A percentile compares a stretch with the other conserved stretches of the same genome.
Evolutionary conservation across 1,140 invertebrate genomes (phyloP).

Genomic region (Drosophila funebris): DNA sequence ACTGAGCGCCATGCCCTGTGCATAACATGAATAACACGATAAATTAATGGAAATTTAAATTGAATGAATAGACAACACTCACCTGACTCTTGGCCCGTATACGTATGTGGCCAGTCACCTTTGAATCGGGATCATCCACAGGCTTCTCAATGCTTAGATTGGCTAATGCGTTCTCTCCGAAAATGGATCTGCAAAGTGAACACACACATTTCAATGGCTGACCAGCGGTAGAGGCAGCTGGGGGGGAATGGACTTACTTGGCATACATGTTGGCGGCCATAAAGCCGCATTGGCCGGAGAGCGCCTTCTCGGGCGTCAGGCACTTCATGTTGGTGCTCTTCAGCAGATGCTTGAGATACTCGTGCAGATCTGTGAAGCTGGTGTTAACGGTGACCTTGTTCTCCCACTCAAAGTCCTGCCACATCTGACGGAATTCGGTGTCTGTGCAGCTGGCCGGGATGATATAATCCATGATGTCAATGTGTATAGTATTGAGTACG

Average conservation of each 20-base stretch:
- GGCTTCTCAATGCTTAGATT: slow-evolving; percentile 99
- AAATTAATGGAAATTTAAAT: neutral
- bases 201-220: neutral
- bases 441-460: slow-evolving; percentile 98
- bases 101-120: slow-evolving; percentile 97
- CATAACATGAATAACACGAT: slow-evolving; percentile 69
- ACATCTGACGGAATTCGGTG: slow-evolving; percentile 98
- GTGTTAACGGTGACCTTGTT: slow-evolving; percentile 99
- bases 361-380: slow-evolving; percentile 94
- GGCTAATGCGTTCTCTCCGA: slow-evolving; percentile 99
- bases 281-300: slow-evolving; percentile 98
- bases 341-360: slow-evolving; percentile 96
- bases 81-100: slow-evolving; percentile 99
- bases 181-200: slow-evolving; percentile 91
- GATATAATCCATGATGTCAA: slow-evolving; percentile 99
- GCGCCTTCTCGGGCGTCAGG: slow-evolving; percentile 97
- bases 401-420: slow-evolving; percentile 99
- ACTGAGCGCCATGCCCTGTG: slow-evolving; percentile 97
- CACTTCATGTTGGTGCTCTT: slow-evolving; percentile 99
- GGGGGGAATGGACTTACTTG: slow-evolving; percentile 73
- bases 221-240: neutral
- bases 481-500: slow-evolving; percentile 99
- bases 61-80: slow-evolving; percentile 29
- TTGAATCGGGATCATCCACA: slow-evolving; percentile 92
- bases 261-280: slow-evolving; percentile 99